Conservation (phyloP, 2,113 vertebrate genomes). For the Emberiza fucata region DNA sequence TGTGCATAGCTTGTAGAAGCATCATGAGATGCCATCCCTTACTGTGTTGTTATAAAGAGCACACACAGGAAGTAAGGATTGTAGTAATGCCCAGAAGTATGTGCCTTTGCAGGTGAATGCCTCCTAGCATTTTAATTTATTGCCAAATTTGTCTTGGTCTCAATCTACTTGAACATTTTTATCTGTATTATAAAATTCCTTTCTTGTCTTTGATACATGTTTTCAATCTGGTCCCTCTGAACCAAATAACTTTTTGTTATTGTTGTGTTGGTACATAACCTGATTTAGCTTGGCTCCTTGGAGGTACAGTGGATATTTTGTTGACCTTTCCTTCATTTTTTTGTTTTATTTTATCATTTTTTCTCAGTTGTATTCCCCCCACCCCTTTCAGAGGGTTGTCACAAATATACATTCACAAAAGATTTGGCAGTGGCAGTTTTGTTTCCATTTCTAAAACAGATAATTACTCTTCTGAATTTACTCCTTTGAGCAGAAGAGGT, state of each 20-base stretch:
- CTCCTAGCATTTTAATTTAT: conserved; percentile 3
- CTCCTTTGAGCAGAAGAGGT: not conserved
- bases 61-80: not conserved
- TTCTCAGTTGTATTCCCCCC: not conserved
- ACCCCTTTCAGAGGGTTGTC: not conserved
- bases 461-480: not conserved
- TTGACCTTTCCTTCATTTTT: not conserved
- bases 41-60: not conserved
- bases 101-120: not conserved
- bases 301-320: not conserved
- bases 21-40: not conserved
- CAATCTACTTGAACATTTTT: not conserved
- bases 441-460: not conserved
- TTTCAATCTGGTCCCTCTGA: not conserved
- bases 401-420: not conserved
- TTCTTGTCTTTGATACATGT: not conserved
- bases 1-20: not conserved
- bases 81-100: not conserved
- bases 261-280: not conserved
- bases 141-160: not conserved
- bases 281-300: not conserved
- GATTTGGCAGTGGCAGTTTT: not conserved
- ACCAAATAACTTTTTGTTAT: not conserved
- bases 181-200: not conserved
- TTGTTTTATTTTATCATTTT: not conserved